Evolutionary conservation across 2,888 invertebrate genomes (phyloP).

Genomic region (Dioctria linearis): DNA sequence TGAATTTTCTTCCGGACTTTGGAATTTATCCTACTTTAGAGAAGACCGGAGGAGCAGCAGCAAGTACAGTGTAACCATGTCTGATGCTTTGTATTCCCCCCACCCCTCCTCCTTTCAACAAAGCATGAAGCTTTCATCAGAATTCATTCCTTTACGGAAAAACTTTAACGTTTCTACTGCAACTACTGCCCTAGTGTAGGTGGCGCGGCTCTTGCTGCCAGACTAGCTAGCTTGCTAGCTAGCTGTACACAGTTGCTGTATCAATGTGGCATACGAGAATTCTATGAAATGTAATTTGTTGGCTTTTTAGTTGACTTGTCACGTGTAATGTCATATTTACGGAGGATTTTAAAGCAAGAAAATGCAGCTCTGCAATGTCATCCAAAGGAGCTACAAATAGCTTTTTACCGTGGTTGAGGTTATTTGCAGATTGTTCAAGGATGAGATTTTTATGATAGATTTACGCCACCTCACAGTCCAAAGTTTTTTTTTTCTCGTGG

Average conservation of each 20-base stretch:
- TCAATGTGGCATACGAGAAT: background rate
- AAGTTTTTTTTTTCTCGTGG: no score
- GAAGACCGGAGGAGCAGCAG: background rate
- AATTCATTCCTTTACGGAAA: background rate
- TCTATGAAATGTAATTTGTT: slow-evolving; percentile 49
- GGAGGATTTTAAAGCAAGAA: background rate
- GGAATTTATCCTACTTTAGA: slow-evolving; percentile 30
- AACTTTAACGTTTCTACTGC: slow-evolving; percentile 37
- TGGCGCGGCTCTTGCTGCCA: background rate
- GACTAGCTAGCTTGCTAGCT: no score
- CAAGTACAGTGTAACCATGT: slow-evolving; percentile 13
- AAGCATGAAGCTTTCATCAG: background rate
- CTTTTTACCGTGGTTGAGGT: no score
- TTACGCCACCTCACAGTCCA: no score
- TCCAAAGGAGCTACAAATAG: no score
- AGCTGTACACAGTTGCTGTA: slow-evolving; percentile 1
- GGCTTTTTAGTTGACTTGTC: slow-evolving; percentile 55
- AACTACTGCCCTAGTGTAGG: slow-evolving; percentile 35
- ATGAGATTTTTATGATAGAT: no score
- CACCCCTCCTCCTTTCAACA: slow-evolving; percentile 18
- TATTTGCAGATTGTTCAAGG: no score
- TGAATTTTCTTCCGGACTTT: slow-evolving; percentile 14
- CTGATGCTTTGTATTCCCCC: slow-evolving; percentile 3
- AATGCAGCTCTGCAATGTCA: no score
- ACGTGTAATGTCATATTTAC: slow-evolving; percentile 55